Evolutionary conservation across 2,797 vertebrate genomes (phyloP).

Genomic region (Hemitrygon akajei): DNA sequence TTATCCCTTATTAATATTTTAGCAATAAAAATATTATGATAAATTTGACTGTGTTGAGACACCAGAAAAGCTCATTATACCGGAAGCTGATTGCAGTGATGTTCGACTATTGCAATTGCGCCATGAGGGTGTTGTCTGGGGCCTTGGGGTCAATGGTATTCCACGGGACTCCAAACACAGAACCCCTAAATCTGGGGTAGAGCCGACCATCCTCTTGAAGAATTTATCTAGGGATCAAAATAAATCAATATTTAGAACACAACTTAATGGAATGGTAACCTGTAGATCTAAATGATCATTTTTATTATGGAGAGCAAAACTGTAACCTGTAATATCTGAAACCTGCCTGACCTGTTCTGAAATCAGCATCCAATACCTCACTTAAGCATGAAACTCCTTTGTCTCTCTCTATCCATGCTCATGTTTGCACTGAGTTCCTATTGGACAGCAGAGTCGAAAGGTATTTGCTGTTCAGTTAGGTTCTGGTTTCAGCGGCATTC

Average conservation of each 20-base stretch:
- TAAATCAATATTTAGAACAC: background rate
- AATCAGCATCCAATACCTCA: background rate
- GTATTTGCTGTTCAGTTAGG: no score
- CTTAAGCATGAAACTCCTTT: no score
- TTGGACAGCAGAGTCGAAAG: no score
- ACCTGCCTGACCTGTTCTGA: background rate
- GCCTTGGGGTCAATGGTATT: conserved; percentile 41
- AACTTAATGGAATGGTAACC: background rate
- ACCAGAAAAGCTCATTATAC: conserved; percentile 20
- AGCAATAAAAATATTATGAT: background rate
- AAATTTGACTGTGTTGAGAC: background rate
- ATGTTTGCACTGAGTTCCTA: no score
- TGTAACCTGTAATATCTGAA: background rate
- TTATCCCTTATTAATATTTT: rapidly evolving
- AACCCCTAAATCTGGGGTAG: conserved; percentile 1
- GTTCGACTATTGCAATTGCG: conserved; percentile 17
- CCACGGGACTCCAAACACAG: conserved; percentile 43
- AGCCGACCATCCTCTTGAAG: background rate
- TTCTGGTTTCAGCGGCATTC: no score
- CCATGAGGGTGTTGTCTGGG: conserved; percentile 15
- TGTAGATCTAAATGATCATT: no score
- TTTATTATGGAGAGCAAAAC: background rate
- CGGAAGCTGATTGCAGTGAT: conserved; percentile 41
- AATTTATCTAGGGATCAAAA: background rate
- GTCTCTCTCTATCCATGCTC: no score